Percentiles rank a stretch among this genome's conserved stretches.
Conservation (phyloP, 2,888 invertebrate species). For the Thera britannica region DNA sequence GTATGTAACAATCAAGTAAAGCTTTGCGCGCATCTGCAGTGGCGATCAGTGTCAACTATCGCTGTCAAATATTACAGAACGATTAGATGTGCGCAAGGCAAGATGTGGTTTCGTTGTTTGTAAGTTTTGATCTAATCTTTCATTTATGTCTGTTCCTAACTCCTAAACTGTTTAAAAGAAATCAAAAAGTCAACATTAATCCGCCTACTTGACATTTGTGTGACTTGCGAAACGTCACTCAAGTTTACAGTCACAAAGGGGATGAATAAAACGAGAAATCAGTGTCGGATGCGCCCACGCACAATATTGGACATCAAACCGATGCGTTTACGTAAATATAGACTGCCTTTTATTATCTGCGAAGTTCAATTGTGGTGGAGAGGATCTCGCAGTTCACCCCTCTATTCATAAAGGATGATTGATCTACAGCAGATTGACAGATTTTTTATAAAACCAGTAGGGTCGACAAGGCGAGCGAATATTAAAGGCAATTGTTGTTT, state of each 20-base stretch:
- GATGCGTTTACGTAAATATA: constrained; percentile 83
- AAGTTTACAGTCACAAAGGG: constrained; percentile 52
- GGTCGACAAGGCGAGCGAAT: constrained; percentile 76
- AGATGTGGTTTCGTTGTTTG: background rate
- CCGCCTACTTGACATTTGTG: constrained; percentile 65
- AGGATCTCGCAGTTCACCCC: constrained; percentile 67
- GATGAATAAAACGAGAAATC: constrained; percentile 60
- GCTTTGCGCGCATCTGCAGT: too few relatives aligned
- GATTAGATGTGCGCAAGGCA: background rate
- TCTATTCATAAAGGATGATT: constrained; percentile 81
- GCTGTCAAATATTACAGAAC: too few relatives aligned
- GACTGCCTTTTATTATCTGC: constrained; percentile 80
- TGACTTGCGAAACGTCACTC: constrained; percentile 68
- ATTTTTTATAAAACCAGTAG: constrained; percentile 79
- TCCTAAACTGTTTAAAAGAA: constrained; percentile 1
- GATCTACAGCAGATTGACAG: constrained; percentile 84
- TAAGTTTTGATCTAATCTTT: background rate
- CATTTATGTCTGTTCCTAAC: background rate
- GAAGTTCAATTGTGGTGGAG: constrained; percentile 73
- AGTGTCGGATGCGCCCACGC: constrained; percentile 69
- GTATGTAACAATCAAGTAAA: too few relatives aligned
- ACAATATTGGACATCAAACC: constrained; percentile 79
- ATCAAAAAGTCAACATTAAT: constrained; percentile 45
- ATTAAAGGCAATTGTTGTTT: constrained; percentile 85
- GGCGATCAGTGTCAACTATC: too few relatives aligned